Evolutionary conservation across 2,797 vertebrate genomes (phyloP), one percentile per base, ranked within the genome.

Genomic region (Micrastur ruficollis): DNA sequence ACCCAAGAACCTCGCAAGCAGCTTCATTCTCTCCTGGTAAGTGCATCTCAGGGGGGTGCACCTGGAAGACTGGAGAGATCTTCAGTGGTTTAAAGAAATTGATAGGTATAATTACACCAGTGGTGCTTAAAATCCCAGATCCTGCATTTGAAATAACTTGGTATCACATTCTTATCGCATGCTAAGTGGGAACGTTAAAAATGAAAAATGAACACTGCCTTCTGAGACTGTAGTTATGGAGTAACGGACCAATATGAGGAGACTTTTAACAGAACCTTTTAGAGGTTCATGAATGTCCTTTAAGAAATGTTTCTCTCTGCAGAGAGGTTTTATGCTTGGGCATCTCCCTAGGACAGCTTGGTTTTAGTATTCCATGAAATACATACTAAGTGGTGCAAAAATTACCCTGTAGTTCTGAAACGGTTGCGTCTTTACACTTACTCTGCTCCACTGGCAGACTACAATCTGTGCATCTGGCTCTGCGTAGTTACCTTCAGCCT

Each of bases 11-110:
- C 56, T 81, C 50, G 52, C 19, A 56, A 53, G 76, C 75, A 72
- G 36, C 61, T 93, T 91, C 17, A 6, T 86, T 82, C 71, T 92
- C 13, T 93, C n/a, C 16, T 59, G 20, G 32, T 59, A 53, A 93
- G 32, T 53, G 46, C 59, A 17, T 46, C 52, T 78, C 12, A 2
- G 47, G 29, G 22, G 14, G 6, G 14, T 76, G 66, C 52, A 73
- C 47, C 73, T 91, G 86, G 71, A 93, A 83, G 56, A 58, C 18
- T 27, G 52, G 11, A 55, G 34, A 56, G 17, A 12, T 81, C 21
- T 59, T 87, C 36, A 52, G 29, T 20, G 44, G 14, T 32, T 68
- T 82, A 36, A 78, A 89, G 73, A 81, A 61, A 42, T 27, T 12
- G 38, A 38, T 55, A 38, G 27, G 14, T 76, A 1, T 46, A 74